Conservation (phyloP, 2,888 invertebrate genomes). For the Antheraea assamensis region DNA sequence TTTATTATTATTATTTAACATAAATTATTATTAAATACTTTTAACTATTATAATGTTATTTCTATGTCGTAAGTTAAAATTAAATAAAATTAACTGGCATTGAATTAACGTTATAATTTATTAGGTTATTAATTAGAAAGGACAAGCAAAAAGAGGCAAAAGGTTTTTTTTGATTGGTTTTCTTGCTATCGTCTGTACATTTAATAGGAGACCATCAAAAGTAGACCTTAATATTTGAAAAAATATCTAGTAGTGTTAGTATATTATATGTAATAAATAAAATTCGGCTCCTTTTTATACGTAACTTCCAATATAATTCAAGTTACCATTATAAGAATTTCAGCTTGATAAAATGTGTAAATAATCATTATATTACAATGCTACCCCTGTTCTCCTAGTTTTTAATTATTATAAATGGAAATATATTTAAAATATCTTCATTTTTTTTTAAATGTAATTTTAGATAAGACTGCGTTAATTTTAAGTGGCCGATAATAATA, state of each 20-base stretch:
- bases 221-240: slow-evolving; percentile 54
- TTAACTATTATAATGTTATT: slow-evolving; percentile 26
- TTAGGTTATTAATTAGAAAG: slow-evolving; percentile 55
- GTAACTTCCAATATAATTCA: slow-evolving; percentile 69
- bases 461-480: slow-evolving; percentile 50
- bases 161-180: slow-evolving; percentile 72
- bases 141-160: slow-evolving; percentile 80
- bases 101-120: slow-evolving; percentile 32
- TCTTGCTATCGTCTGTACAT: slow-evolving; percentile 69
- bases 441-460: background rate
- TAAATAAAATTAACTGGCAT: slow-evolving; percentile 3
- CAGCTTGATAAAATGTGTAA: slow-evolving; percentile 68
- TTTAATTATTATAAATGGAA: background rate
- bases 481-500: slow-evolving; percentile 34
- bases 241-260: slow-evolving; percentile 50
- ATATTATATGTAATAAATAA: slow-evolving; percentile 37
- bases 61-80: slow-evolving; percentile 7
- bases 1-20: slow-evolving; percentile 43
- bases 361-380: slow-evolving; percentile 42
- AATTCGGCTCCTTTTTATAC: slow-evolving; percentile 52
- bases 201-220: slow-evolving; percentile 71
- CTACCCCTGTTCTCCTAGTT: slow-evolving; percentile 42
- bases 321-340: slow-evolving; percentile 72
- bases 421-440: background rate
- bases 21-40: slow-evolving; percentile 55